These are phyloP conservation scores for Xerus inauris DNA, from an alignment of 2,113 vertebrate genomes.

Conservation along the genomic window DNA sequence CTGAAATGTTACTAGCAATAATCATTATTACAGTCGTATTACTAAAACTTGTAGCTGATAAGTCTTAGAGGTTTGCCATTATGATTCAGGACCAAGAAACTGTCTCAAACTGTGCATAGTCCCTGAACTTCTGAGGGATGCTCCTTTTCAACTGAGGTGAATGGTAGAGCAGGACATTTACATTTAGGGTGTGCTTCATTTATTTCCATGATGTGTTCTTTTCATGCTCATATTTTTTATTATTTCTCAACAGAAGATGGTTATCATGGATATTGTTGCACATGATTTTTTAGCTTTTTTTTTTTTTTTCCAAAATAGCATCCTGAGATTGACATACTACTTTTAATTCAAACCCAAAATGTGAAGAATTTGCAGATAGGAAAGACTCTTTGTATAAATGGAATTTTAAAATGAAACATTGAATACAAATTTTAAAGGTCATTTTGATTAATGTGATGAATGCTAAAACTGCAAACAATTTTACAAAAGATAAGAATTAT, in stretches of 20 bases:
- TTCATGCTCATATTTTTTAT: constrained; percentile 16
- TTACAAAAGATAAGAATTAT: constrained; percentile 1
- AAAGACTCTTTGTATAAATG: background rate
- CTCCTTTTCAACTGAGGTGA: background rate
- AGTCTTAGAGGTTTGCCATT: background rate
- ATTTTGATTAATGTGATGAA: constrained; percentile 49
- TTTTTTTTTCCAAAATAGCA: background rate
- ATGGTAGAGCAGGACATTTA: background rate
- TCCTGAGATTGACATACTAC: constrained; percentile 15
- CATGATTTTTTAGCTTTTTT: background rate
- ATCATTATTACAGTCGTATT: background rate
- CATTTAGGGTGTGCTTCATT: background rate
- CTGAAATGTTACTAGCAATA: background rate
- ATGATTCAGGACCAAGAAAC: background rate
- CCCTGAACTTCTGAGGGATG: background rate
- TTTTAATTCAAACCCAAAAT: constrained; percentile 24
- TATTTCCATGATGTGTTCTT: background rate
- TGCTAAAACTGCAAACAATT: constrained; percentile 19
- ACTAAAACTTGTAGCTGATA: background rate
- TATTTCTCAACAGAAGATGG: background rate
- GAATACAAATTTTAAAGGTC: constrained; percentile 1
- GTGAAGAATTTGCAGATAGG: constrained; percentile 6
- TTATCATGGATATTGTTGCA: constrained; percentile 25
- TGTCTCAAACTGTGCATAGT: too few relatives aligned
- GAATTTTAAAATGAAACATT: constrained; percentile 46